Evolutionary conservation across 2,113 vertebrate genomes (phyloP), one percentile per base, ranked within the genome.

Genomic region (Ginglymostoma cirratum): DNA sequence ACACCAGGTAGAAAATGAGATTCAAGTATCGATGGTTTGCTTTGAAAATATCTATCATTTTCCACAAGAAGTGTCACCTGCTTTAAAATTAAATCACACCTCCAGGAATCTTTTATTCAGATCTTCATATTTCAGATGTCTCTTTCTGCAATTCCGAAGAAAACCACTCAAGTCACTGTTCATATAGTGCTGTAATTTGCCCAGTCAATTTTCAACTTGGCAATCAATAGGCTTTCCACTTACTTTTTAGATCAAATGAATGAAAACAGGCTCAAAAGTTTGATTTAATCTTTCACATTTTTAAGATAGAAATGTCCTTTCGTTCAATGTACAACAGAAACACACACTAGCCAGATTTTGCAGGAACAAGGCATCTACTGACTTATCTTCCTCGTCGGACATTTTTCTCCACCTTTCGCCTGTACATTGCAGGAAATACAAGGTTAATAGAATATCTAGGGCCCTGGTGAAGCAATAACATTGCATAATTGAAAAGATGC

Each of bases 141-240:
- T 83, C 4, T 38, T 83, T 83, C 78, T 1, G 34, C n/a, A 19
- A 3, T 38, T 83, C 78, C 48, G 3, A 83, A 83, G 7, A 42
- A 38, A 80, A 38, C 76, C 48, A 78, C 15, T n/a, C 30, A 78
- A 78, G 38, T 38, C 38, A 80, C 78, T 80, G 34, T 19, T n/a
- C 12, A 12, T 38, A 38, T 15, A 80, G n/a, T 38, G 76, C 76
- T 80, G 76, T 80, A 80, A 80, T 83, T 19, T 83, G 12, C 78
- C 78, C 19, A 17, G 78, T 83, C n/a, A 14, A 42, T 42, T 15
- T 83, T 83, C 19, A 83, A 19, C 34, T 38, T 83, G n/a, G 15
- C 78, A 83, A 83, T 83, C 78, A 83, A 83, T 83, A 83, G n/a
- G 78, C 78, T 83, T 10, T 38, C 78, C n/a, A 83, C 78, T 83